A percentile compares a stretch with the other conserved stretches of the same genome.
These are phyloP conservation scores for Onychorhynchus coronatus DNA, from an alignment of 2,113 vertebrate species.

Conservation along the genomic window DNA sequence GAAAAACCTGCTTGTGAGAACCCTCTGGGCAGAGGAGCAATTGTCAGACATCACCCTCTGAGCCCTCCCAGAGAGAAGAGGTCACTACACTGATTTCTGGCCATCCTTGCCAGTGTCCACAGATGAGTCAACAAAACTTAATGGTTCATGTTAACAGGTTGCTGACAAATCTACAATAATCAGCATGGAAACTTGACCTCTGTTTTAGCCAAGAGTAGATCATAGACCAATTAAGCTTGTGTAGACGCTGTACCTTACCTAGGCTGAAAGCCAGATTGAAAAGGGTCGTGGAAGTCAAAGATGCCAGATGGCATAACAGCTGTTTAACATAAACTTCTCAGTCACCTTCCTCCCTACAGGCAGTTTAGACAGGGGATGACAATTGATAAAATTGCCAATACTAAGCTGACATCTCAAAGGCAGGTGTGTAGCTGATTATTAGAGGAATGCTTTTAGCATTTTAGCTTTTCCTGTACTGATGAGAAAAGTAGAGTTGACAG, in stretches of 20 bases:
- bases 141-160: not conserved
- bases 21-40: slow-evolving; percentile 6
- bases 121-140: slow-evolving; percentile 36
- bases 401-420: not conserved
- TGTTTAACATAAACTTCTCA: slow-evolving; percentile 51
- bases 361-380: not conserved
- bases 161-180: slow-evolving; percentile 34
- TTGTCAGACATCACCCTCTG: slow-evolving; percentile 24
- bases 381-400: not conserved
- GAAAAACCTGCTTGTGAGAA: not conserved
- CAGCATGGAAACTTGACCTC: slow-evolving; percentile 45
- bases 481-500: not conserved
- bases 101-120: not conserved
- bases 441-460: not conserved
- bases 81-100: not conserved
- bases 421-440: not conserved
- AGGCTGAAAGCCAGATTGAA: slow-evolving; percentile 57
- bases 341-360: slow-evolving; percentile 32
- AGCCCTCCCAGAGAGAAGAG: not conserved
- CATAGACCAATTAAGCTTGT: slow-evolving; percentile 51
- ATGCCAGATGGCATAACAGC: slow-evolving; percentile 61
- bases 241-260: not conserved
- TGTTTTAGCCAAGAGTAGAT: slow-evolving; percentile 40
- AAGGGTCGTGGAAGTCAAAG: slow-evolving; percentile 22
- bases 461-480: not conserved